These are phyloP conservation scores for Naja naja DNA, from an alignment of 2,113 vertebrate species.

Conservation along the genomic window DNA sequence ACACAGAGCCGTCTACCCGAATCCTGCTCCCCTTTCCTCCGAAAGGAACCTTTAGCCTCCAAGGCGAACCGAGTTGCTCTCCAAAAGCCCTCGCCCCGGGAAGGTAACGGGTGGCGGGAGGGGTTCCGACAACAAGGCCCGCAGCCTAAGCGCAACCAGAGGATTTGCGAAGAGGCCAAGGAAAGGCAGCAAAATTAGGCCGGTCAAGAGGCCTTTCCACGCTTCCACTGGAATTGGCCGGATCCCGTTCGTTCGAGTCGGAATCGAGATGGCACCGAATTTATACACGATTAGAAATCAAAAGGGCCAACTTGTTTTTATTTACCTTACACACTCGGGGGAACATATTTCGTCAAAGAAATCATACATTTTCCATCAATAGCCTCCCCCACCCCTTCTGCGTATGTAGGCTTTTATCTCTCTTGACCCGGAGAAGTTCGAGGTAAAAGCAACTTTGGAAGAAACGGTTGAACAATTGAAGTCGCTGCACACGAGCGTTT, in stretches of 20 bases:
- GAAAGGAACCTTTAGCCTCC: not conserved
- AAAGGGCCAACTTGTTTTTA: not conserved
- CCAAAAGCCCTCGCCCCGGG: not conserved
- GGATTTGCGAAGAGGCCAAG: not conserved
- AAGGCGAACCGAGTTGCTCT: not conserved
- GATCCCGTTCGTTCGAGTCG: not conserved
- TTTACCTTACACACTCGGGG: not conserved
- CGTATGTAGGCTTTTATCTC: not conserved
- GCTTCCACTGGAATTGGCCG: not conserved
- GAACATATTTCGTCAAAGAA: not conserved
- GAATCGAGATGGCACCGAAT: not conserved
- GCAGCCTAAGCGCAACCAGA: not conserved
- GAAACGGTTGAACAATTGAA: not conserved
- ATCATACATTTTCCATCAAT: not conserved
- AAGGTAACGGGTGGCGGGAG: not conserved
- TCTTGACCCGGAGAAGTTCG: not conserved
- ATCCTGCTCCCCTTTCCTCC: not conserved
- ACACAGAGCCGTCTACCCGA: not conserved
- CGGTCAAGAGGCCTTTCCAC: not conserved
- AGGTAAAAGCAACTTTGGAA: not conserved
- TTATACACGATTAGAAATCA: not conserved
- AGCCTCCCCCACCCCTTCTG: not conserved
- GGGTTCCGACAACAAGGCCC: not conserved
- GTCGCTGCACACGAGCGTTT: not conserved
- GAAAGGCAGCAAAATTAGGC: not conserved